phyloP scores from a whole-genome alignment of 1,140 invertebrate genomes.

The Drosophila willistoni region DNA sequence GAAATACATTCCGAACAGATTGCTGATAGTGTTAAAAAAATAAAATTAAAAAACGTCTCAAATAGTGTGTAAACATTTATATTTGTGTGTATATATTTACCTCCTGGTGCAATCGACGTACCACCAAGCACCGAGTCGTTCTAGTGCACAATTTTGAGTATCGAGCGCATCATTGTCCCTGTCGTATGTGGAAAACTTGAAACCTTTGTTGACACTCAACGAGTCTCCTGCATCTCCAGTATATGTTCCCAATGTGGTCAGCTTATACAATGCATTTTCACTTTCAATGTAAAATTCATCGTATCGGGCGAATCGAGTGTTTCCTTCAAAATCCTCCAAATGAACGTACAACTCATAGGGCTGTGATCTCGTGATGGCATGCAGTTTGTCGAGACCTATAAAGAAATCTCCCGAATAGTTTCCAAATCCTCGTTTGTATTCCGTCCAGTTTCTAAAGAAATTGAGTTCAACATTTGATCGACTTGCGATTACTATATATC shows the following conservation, averaged over 20 bases:
- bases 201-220: not conserved
- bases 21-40: not conserved
- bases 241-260: constrained; percentile 11
- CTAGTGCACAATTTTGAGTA: not conserved
- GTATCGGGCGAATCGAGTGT: not conserved
- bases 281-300: not conserved
- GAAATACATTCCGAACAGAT: not conserved
- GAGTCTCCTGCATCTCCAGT: constrained; percentile 15
- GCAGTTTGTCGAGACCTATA: constrained; percentile 20
- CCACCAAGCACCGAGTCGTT: not conserved
- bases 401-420: constrained; percentile 18
- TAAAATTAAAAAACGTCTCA: not conserved
- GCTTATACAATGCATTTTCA: not conserved
- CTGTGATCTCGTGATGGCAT: constrained; percentile 4
- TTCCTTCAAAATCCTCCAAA: not conserved
- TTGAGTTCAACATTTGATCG: not conserved
- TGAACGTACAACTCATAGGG: constrained; percentile 8
- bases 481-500: not conserved
- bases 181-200: constrained; percentile 19
- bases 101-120: not conserved
- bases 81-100: not conserved
- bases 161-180: not conserved
- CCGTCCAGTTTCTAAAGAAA: not conserved
- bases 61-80: too few species aligned
- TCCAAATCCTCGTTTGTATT: constrained; percentile 28